A percentile compares a stretch with the other conserved stretches of the same genome.
Conservation (phyloP, 1,140 invertebrate genomes). For the Papilio aristodemus region DNA sequence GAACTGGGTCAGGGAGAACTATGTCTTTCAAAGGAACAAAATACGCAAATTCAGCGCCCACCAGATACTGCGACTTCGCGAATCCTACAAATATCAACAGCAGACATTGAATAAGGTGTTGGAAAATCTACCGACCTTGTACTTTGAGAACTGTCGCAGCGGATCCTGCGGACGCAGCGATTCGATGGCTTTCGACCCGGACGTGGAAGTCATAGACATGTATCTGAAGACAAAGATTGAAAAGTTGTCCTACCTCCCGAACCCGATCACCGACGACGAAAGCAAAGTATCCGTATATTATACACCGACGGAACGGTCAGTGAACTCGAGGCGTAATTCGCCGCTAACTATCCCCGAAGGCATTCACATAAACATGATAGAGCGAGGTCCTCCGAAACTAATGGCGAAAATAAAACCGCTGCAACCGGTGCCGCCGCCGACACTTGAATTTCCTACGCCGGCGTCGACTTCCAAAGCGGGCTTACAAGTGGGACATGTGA, state of each 20-base stretch:
- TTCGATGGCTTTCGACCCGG: conserved; percentile 86
- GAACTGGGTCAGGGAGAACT: conserved; percentile 96
- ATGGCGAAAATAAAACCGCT: conserved; percentile 59
- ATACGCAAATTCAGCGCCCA: conserved; percentile 96
- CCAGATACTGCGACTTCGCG: conserved; percentile 91
- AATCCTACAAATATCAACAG: conserved; percentile 97
- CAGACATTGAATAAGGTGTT: conserved; percentile 96
- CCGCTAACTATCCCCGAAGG: conserved; percentile 73
- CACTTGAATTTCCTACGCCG: conserved; percentile 43
- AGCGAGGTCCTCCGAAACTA: conserved; percentile 72
- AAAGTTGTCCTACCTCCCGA: conserved; percentile 71
- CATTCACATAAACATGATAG: conserved; percentile 83
- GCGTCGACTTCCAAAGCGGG: conserved; percentile 44
- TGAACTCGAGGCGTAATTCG: conserved; percentile 70
- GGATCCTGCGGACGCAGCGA: conserved; percentile 91
- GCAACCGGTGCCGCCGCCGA: conserved; percentile 45
- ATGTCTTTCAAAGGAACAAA: conserved; percentile 95
- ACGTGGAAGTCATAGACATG: conserved; percentile 82
- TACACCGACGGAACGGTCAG: conserved; percentile 86
- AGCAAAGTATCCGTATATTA: conserved; percentile 89
- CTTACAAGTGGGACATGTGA: conserved; percentile 28
- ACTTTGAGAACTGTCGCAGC: conserved; percentile 95
- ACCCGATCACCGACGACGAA: conserved; percentile 76
- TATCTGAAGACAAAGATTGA: conserved; percentile 85
- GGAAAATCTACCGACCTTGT: conserved; percentile 95